Percentiles rank a stretch among this genome's conserved stretches.
Conservation (phyloP, 1,140 invertebrate genomes). For the Lepidurus couesii region DNA sequence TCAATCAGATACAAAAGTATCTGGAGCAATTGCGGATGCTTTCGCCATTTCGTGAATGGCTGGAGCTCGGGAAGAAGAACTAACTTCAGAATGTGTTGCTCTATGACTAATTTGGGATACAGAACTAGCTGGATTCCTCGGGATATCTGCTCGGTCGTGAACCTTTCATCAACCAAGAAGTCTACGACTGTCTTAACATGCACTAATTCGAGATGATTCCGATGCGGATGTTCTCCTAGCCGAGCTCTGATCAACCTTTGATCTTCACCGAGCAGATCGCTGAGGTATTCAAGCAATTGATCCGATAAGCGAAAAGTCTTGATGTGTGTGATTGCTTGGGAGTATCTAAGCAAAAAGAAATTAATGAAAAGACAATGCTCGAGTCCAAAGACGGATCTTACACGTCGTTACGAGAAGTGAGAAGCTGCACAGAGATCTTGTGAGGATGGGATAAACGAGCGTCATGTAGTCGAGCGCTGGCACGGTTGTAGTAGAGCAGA, state of each 20-base stretch:
- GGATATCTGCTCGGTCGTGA: conserved; percentile 29
- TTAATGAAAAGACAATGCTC: neutral
- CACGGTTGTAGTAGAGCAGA: neutral
- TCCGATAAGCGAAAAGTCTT: neutral
- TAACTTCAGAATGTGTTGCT: conserved; percentile 2
- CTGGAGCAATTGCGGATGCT: conserved; percentile 20
- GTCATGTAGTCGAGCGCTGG: neutral
- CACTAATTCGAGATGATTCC: conserved; percentile 7
- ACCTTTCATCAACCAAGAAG: neutral
- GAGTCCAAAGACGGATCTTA: neutral
- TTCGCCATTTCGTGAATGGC: conserved; percentile 3
- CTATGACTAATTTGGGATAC: conserved; percentile 26
- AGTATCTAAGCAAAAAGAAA: neutral
- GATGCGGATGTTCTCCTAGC: conserved; percentile 12
- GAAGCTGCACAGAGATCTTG: conserved; percentile 10
- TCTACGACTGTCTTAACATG: conserved; percentile 27
- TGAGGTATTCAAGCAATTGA: neutral
- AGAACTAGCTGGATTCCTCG: conserved; percentile 27
- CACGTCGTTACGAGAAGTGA: neutral
- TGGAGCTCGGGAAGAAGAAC: neutral
- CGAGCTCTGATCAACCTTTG: neutral
- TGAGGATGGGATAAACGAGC: neutral
- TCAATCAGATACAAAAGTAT: conserved; percentile 27
- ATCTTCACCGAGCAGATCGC: neutral
- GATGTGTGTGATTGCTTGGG: neutral